Evolutionary conservation across 2,888 invertebrate genomes (phyloP).

Genomic region (Tenthredo scrophulariae): DNA sequence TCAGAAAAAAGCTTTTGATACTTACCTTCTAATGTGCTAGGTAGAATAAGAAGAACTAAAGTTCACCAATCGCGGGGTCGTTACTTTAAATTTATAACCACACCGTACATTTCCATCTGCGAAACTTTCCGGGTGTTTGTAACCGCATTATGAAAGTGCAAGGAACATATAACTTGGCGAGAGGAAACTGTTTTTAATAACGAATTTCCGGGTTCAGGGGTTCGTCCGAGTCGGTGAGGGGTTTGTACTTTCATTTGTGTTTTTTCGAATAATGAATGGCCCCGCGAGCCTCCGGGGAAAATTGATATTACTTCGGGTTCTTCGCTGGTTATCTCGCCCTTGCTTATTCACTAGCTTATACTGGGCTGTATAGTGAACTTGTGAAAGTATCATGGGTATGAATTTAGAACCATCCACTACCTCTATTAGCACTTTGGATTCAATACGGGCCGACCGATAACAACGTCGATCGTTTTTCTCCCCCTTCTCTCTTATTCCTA

Average conservation of each 20-base stretch:
- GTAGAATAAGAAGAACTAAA: background rate
- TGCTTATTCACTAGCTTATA: background rate
- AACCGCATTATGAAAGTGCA: slow-evolving; percentile 3
- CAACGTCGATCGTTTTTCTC: slow-evolving; percentile 38
- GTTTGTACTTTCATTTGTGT: slow-evolving; percentile 39
- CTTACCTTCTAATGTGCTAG: background rate
- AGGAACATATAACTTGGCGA: slow-evolving; percentile 20
- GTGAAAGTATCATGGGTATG: background rate
- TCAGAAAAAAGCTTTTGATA: background rate
- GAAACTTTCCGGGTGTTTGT: slow-evolving; percentile 9
- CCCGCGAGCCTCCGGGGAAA: background rate
- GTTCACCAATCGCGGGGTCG: background rate
- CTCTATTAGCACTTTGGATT: slow-evolving; percentile 44
- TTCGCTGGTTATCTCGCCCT: background rate
- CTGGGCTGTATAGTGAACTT: background rate
- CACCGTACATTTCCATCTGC: background rate
- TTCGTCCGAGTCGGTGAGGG: background rate
- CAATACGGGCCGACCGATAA: slow-evolving; percentile 24
- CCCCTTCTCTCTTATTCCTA: background rate
- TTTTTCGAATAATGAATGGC: slow-evolving; percentile 44
- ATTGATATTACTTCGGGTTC: slow-evolving; percentile 45
- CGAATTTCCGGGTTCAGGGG: slow-evolving; percentile 10
- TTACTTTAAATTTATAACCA: background rate
- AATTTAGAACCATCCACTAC: slow-evolving; percentile 40
- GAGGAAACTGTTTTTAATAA: slow-evolving; percentile 42